A percentile compares a stretch with the other conserved stretches of the same genome.
Conservation (phyloP, 2,888 invertebrate species). For the Helicoverpa assulta region DNA sequence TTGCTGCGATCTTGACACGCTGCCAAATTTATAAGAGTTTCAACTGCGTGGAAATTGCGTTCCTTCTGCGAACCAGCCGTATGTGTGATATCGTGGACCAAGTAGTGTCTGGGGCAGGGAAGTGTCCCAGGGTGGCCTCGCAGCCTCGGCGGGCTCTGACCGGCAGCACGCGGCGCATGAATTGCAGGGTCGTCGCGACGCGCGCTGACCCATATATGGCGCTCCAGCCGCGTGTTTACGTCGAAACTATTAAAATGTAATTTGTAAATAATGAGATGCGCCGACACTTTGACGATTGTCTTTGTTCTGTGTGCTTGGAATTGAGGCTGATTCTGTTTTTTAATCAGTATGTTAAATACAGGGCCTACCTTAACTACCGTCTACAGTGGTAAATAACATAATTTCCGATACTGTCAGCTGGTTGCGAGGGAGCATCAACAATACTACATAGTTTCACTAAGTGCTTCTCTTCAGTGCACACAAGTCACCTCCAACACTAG, state of each 20-base stretch:
- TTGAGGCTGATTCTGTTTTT: background rate
- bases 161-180: slow-evolving; percentile 35
- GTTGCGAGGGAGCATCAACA: no score
- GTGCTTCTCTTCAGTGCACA: no score
- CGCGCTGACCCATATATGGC: slow-evolving; percentile 48
- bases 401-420: no score
- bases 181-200: slow-evolving; percentile 45
- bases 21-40: slow-evolving; percentile 56
- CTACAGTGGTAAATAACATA: background rate
- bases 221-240: slow-evolving; percentile 11
- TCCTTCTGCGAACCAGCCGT: slow-evolving; percentile 25
- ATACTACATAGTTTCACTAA: no score
- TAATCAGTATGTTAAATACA: background rate
- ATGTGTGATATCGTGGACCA: slow-evolving; percentile 33
- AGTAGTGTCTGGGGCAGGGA: slow-evolving; percentile 13
- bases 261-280: slow-evolving; percentile 35
- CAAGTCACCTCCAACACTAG: no score
- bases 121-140: slow-evolving; percentile 27
- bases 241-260: slow-evolving; percentile 50
- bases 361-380: background rate
- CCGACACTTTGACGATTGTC: background rate
- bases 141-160: slow-evolving; percentile 2
- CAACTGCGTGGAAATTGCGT: slow-evolving; percentile 36
- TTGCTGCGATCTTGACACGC: slow-evolving; percentile 58
- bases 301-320: background rate